These are phyloP conservation scores for Aphelocoma coerulescens DNA, from an alignment of 2,113 vertebrate species.

Conservation along the genomic window DNA sequence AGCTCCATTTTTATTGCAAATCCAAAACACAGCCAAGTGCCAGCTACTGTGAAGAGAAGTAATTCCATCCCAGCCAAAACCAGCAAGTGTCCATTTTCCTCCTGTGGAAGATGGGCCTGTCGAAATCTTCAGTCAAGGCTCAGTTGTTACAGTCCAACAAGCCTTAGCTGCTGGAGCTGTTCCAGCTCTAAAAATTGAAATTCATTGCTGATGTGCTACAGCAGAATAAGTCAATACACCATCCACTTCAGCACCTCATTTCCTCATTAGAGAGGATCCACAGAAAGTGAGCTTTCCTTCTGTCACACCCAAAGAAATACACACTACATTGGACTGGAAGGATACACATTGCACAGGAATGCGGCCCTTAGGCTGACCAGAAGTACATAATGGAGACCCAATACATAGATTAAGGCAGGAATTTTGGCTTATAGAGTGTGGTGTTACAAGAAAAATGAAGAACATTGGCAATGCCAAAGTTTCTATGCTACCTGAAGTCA, in stretches of 20 bases:
- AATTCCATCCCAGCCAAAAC: neutral
- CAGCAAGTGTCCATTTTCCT: neutral
- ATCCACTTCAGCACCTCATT: neutral
- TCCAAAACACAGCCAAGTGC: neutral
- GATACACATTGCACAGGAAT: rapidly evolving
- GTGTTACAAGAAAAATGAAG: neutral
- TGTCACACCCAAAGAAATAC: neutral
- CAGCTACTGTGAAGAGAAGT: neutral
- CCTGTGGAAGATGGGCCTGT: neutral
- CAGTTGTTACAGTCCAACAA: neutral
- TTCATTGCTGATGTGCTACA: neutral
- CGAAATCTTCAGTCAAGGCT: neutral
- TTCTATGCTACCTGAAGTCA: neutral
- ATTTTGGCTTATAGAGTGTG: neutral
- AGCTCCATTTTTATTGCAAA: neutral
- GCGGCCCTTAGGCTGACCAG: neutral
- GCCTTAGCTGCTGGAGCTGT: neutral
- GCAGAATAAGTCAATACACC: neutral
- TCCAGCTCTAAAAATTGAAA: neutral
- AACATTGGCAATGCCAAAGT: neutral
- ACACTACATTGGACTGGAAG: neutral
- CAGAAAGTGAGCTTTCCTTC: neutral
- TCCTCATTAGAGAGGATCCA: neutral
- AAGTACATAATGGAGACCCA: neutral
- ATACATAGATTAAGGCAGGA: rapidly evolving